Evolutionary conservation across 2,113 vertebrate species (phyloP), one percentile per base, ranked within the genome.

Genomic region (Vidua macroura): DNA sequence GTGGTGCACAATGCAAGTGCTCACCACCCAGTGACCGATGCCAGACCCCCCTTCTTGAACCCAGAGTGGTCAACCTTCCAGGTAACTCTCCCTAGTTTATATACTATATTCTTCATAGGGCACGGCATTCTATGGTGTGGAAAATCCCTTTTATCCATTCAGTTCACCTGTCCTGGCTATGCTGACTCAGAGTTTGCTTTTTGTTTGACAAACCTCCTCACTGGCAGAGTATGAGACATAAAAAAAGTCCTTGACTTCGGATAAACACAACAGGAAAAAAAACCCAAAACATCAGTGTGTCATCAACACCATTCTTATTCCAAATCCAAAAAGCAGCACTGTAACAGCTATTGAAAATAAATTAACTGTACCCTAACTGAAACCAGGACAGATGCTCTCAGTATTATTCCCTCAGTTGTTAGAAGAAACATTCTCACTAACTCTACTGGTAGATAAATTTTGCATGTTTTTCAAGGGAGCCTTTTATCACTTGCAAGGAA

Each of bases 91-190:
- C 44, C 13, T 18, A 11, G 25, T 6, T 59, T 43, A 18, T 37
- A 4, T 15, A 25, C 14, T 7, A 17, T 13, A 16, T n/a, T n/a
- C 10, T 58, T 30, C 13, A 49, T 8, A 30, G 25, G 15, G 7
- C 9, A 31, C 8, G 21, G n/a, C 7, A 17, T 30, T 21, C 11
- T 9, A 1, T 25, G 20, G 20, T 21, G 31, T 58, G 31, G 21
- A 67, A 51, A 17, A 51, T 18, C 44, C 62, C 13, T 51, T 43
- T 10, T 4, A 37, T 58, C 43, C 4, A 0, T 35, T 67, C 0
- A 0, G 17, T 16, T 58, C 11, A 25, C 21, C 13, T 43, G 33
- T 27, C 21, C 51, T 1, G 1, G 31, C 17, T 76, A 5, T 51
- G 17, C 4, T 51, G 9, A 3, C 21, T 76, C 62, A 58, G 7